Evolutionary conservation across 1,140 invertebrate genomes (phyloP).

Genomic region (Ruditapes philippinarum): DNA sequence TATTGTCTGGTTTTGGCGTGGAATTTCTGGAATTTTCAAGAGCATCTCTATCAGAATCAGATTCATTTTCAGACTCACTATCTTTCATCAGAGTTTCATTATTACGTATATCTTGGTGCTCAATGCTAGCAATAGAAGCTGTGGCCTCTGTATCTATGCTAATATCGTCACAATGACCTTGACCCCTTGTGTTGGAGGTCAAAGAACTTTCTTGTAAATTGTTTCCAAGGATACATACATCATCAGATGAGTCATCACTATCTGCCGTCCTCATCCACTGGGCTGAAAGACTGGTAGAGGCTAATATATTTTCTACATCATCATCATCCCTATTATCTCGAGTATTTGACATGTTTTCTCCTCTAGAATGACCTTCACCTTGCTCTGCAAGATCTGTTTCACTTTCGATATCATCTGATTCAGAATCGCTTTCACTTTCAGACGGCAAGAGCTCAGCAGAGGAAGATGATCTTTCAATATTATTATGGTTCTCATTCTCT

Average conservation of each 20-base stretch:
- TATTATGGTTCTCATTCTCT: constrained; percentile 22
- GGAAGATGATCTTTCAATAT: constrained; percentile 10
- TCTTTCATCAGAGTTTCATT: constrained; percentile 2
- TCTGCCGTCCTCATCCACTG: constrained; percentile 39
- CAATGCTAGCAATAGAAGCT: constrained; percentile 48
- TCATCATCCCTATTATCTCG: constrained; percentile 30
- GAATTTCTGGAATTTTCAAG: constrained; percentile 48
- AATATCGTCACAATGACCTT: constrained; percentile 21
- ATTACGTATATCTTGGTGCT: constrained; percentile 9
- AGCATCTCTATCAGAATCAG: not conserved
- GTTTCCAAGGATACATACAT: constrained; percentile 57
- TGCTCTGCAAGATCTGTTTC: constrained; percentile 21
- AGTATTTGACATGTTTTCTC: not conserved
- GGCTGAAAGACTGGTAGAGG: constrained; percentile 30
- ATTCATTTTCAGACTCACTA: not conserved
- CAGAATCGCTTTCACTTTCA: constrained; percentile 32
- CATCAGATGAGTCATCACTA: constrained; percentile 57
- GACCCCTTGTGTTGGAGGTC: not conserved
- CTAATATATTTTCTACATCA: constrained; percentile 61
- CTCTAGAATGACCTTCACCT: constrained; percentile 25
- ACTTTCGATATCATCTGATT: constrained; percentile 30
- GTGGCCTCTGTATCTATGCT: constrained; percentile 55
- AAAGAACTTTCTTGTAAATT: not conserved
- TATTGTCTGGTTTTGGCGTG: constrained; percentile 57
- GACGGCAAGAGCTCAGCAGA: constrained; percentile 46